A percentile compares a stretch with the other conserved stretches of the same genome.
Conservation (phyloP, 2,888 invertebrate species). For the Polia nebulosa region DNA sequence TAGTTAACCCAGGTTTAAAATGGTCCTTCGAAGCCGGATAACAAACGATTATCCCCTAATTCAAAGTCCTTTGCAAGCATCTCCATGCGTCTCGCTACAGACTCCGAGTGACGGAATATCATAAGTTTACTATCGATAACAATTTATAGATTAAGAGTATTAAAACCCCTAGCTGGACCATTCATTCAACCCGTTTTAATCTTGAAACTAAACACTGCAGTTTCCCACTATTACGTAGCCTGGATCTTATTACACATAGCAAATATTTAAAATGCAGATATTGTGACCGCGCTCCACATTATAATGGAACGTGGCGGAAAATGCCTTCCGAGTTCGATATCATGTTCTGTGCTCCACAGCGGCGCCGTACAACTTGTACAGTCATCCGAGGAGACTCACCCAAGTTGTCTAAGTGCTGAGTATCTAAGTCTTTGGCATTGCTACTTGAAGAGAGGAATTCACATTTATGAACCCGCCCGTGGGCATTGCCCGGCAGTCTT, state of each 20-base stretch:
- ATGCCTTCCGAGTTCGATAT: slow-evolving; percentile 25
- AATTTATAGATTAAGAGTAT: no score
- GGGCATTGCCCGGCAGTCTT: not conserved
- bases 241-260: not conserved
- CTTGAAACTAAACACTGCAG: not conserved
- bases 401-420: not conserved
- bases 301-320: slow-evolving; percentile 16
- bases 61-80: not conserved
- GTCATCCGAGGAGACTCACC: not conserved
- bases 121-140: not conserved
- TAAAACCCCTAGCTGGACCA: not conserved
- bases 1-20: not conserved
- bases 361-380: slow-evolving; percentile 15
- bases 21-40: not conserved
- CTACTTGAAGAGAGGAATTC: not conserved
- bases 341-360: slow-evolving; percentile 8
- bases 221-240: slow-evolving; percentile 1
- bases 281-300: slow-evolving; percentile 18
- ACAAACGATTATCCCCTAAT: not conserved
- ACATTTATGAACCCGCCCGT: not conserved
- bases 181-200: not conserved
- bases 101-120: not conserved
- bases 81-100: not conserved
- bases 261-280: slow-evolving; percentile 8
- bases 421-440: not conserved